These are phyloP conservation scores for Listronotus bonariensis DNA, from an alignment of 1,140 invertebrate genomes.

Conservation along the genomic window DNA sequence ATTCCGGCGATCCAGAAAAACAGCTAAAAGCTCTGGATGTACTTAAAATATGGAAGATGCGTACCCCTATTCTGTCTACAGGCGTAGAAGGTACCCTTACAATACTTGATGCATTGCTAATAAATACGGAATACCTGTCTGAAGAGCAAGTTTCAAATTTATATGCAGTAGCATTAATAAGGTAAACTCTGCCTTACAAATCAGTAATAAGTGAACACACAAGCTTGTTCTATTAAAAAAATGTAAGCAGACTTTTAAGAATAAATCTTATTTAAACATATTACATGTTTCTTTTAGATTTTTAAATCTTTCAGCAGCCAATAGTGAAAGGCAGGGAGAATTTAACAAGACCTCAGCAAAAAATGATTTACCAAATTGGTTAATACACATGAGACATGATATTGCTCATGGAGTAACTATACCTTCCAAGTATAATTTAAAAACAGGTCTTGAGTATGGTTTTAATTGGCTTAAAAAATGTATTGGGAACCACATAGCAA, in stretches of 20 bases:
- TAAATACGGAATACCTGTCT: conserved; percentile 25
- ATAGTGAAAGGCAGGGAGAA: conserved; percentile 46
- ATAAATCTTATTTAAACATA: too few species aligned
- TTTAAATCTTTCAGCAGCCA: conserved; percentile 48
- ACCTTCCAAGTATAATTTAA: conserved; percentile 41
- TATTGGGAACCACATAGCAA: conserved; percentile 47
- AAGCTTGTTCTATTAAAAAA: too few species aligned
- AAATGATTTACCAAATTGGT: conserved; percentile 47
- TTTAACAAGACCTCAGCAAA: conserved; percentile 43
- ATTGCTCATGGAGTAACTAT: conserved; percentile 47
- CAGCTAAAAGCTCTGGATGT: conserved; percentile 59
- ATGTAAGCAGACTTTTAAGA: too few species aligned
- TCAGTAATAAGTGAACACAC: too few species aligned
- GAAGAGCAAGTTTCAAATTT: conserved; percentile 36
- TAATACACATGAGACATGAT: conserved; percentile 49
- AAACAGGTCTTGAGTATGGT: conserved; percentile 41
- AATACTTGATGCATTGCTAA: conserved; percentile 61
- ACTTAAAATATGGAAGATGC: conserved; percentile 66
- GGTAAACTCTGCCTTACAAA: too few species aligned
- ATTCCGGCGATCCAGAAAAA: conserved; percentile 55
- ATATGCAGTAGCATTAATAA: conserved; percentile 44
- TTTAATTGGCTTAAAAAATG: conserved; percentile 48
- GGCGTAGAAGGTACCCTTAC: conserved; percentile 70
- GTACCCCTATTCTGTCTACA: conserved; percentile 67
- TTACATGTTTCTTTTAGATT: conserved; percentile 40